A percentile compares a stretch with the other conserved stretches of the same genome.
Evolutionary conservation across 2,797 vertebrate species (phyloP).

Genomic region (Rachycentron canadum): DNA sequence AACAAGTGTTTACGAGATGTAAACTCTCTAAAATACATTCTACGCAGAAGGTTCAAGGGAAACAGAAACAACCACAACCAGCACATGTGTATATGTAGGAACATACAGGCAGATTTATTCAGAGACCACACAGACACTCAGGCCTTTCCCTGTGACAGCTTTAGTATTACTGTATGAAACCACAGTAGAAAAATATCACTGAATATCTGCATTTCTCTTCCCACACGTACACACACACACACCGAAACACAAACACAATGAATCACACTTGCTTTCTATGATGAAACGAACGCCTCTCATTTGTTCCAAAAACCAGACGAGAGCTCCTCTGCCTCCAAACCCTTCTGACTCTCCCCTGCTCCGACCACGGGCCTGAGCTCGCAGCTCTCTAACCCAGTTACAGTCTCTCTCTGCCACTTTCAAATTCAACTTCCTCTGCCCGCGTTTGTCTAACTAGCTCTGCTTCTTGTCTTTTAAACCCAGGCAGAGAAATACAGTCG

Average conservation of each 20-base stretch:
- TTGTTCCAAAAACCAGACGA: constrained; percentile 66
- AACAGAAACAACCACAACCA: constrained; percentile 8
- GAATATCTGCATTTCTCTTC: constrained; percentile 25
- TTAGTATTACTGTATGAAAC: constrained; percentile 47
- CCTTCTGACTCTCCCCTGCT: constrained; percentile 30
- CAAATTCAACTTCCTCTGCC: constrained; percentile 14
- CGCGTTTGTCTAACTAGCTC: neutral
- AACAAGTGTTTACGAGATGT: too few species aligned
- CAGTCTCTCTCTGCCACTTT: constrained; percentile 23
- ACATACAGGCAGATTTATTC: constrained; percentile 4
- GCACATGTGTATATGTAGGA: neutral
- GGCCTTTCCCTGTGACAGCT: constrained; percentile 43
- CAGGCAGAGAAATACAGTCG: neutral
- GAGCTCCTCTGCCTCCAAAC: constrained; percentile 33
- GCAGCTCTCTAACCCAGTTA: constrained; percentile 50
- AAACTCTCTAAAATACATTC: neutral
- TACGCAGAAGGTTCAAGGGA: neutral
- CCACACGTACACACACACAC: constrained; percentile 31
- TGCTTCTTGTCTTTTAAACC: neutral
- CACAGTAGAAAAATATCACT: constrained; percentile 30
- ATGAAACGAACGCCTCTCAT: constrained; percentile 72
- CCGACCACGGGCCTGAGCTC: constrained; percentile 36
- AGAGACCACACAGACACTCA: constrained; percentile 1
- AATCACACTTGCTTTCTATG: constrained; percentile 61
- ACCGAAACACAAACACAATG: constrained; percentile 58